phyloP scores from a whole-genome alignment of 2,888 invertebrate genomes.

The Octonoba sinensis region DNA sequence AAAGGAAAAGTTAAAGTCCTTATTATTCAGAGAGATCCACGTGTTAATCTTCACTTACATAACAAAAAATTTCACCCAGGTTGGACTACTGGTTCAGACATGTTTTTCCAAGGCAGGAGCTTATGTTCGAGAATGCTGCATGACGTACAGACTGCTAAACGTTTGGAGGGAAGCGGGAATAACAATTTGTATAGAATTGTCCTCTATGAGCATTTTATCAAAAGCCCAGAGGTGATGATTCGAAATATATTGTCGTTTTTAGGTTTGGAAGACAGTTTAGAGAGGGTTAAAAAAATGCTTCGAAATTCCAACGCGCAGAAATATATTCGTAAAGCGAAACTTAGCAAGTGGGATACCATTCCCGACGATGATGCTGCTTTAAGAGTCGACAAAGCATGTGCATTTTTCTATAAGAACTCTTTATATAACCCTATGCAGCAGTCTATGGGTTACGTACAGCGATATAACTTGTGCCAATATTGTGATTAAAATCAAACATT shows the following conservation, averaged over 20 bases:
- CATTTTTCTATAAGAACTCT: constrained; percentile 52
- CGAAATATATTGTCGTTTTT: constrained; percentile 45
- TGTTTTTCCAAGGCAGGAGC: constrained; percentile 57
- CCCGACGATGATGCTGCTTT: constrained; percentile 38
- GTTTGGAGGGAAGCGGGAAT: constrained; percentile 36
- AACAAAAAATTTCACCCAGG: constrained; percentile 23
- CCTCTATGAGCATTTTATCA: constrained; percentile 52
- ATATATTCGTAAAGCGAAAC: constrained; percentile 15
- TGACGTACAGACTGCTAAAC: constrained; percentile 39
- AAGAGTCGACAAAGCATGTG: constrained; percentile 43
- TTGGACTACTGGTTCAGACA: constrained; percentile 38
- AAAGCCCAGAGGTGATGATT: constrained; percentile 41
- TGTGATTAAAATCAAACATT: constrained; percentile 47
- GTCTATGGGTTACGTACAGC: constrained; percentile 27
- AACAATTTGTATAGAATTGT: constrained; percentile 46
- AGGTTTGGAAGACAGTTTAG: constrained; percentile 3
- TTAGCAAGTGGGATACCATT: constrained; percentile 48
- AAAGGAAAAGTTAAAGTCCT: constrained; percentile 36
- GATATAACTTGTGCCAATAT: constrained; percentile 48
- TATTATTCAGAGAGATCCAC: constrained; percentile 47
- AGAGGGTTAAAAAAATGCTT: constrained; percentile 26
- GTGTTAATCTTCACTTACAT: constrained; percentile 37
- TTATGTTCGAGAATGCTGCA: constrained; percentile 57
- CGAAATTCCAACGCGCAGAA: constrained; percentile 27
- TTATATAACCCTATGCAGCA: constrained; percentile 48